A percentile compares a stretch with the other conserved stretches of the same genome.
phyloP scores from a whole-genome alignment of 2,113 vertebrate species.

The Neomonachus schauinslandi region DNA sequence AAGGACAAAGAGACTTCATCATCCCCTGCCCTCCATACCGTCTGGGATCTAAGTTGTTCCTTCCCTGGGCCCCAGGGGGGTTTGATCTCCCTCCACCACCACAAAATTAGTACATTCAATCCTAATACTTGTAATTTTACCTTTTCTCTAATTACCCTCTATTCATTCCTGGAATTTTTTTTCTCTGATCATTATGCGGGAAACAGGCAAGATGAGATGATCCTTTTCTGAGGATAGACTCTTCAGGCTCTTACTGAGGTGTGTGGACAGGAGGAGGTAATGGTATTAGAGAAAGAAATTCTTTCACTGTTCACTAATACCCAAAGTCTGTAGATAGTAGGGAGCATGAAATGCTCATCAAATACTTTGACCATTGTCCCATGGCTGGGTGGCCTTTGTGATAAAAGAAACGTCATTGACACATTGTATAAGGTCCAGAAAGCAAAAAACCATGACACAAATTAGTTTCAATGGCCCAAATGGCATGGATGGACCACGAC shows the following conservation, averaged over 20 bases:
- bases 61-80: accelerated
- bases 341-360: not conserved
- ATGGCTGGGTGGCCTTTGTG: not conserved
- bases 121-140: not conserved
- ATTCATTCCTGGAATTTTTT: not conserved
- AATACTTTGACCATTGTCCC: not conserved
- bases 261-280: not conserved
- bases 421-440: not conserved
- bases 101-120: not conserved
- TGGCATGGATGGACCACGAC: not conserved
- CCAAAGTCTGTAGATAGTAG: not conserved
- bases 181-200: not conserved
- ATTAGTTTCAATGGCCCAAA: not conserved
- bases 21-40: no score
- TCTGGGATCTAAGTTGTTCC: not conserved
- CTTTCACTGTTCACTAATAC: not conserved
- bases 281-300: not conserved
- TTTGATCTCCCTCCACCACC: not conserved
- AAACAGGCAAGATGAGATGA: not conserved
- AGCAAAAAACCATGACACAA: not conserved
- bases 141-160: not conserved
- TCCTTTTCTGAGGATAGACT: not conserved
- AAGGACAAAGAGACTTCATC: not conserved
- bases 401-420: not conserved
- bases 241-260: not conserved